These are phyloP conservation scores for Larimichthys polyactis DNA, from an alignment of 2,113 vertebrate genomes.

Conservation along the genomic window DNA sequence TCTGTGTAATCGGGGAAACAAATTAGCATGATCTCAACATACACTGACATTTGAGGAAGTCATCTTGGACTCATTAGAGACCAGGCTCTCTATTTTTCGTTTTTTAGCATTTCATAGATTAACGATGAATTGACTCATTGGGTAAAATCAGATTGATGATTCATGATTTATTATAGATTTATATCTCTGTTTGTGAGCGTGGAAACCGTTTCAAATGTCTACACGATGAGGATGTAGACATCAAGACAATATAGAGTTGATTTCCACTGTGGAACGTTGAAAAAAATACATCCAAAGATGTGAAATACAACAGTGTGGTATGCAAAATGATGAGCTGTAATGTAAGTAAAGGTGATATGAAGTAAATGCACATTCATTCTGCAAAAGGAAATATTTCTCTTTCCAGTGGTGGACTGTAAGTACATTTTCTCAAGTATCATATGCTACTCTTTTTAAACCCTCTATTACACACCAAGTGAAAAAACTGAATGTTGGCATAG, in stretches of 20 bases:
- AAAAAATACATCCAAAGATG: neutral
- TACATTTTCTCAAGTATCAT: neutral
- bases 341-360: neutral
- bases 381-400: too few relatives aligned
- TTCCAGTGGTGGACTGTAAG: neutral
- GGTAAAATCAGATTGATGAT: neutral
- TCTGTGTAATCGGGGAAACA: neutral
- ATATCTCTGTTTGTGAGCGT: too few relatives aligned
- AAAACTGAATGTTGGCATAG: too few relatives aligned
- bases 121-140: neutral
- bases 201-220: too few relatives aligned
- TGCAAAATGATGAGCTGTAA: neutral
- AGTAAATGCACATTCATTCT: neutral
- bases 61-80: neutral
- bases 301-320: neutral
- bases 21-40: neutral
- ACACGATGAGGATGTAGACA: too few relatives aligned
- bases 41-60: neutral
- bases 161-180: neutral
- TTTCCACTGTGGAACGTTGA: neutral
- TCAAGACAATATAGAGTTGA: neutral
- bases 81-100: neutral
- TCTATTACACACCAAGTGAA: too few relatives aligned
- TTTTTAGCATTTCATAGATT: neutral
- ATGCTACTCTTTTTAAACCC: too few relatives aligned